phyloP scores from a whole-genome alignment of 1,140 invertebrate genomes.

The Platyscapa corneri region DNA sequence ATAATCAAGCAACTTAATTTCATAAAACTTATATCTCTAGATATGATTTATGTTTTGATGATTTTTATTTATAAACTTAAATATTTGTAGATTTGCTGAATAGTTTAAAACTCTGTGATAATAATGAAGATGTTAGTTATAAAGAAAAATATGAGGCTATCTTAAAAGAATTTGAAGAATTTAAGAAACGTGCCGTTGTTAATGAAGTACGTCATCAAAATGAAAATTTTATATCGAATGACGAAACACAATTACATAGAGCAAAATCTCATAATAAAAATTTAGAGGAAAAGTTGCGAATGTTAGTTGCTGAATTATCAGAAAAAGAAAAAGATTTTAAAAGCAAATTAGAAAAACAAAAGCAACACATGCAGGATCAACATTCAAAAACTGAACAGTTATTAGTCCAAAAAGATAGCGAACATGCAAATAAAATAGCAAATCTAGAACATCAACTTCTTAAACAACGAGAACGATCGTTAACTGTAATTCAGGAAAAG shows the following conservation, averaged over 20 bases:
- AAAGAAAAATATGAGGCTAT: slow-evolving; percentile 74
- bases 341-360: slow-evolving; percentile 73
- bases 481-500: slow-evolving; percentile 85
- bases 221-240: slow-evolving; percentile 58
- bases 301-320: slow-evolving; percentile 78
- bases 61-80: background rate
- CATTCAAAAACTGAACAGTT: slow-evolving; percentile 63
- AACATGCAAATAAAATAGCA: slow-evolving; percentile 77
- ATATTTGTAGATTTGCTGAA: slow-evolving; percentile 62
- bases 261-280: slow-evolving; percentile 78
- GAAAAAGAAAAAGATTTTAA: slow-evolving; percentile 76
- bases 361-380: slow-evolving; percentile 76
- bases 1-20: background rate
- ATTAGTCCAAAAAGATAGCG: slow-evolving; percentile 69
- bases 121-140: slow-evolving; percentile 64
- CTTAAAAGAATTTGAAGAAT: slow-evolving; percentile 72
- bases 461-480: slow-evolving; percentile 85
- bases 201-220: slow-evolving; percentile 49
- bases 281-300: slow-evolving; percentile 79
- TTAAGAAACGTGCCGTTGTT: slow-evolving; percentile 60
- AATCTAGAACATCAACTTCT: slow-evolving; percentile 84
- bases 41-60: background rate
- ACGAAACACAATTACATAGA: slow-evolving; percentile 70
- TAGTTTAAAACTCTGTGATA: slow-evolving; percentile 61
- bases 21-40: background rate